Evolutionary conservation across 2,113 vertebrate genomes (phyloP).

Genomic region (Epinephelus moara): DNA sequence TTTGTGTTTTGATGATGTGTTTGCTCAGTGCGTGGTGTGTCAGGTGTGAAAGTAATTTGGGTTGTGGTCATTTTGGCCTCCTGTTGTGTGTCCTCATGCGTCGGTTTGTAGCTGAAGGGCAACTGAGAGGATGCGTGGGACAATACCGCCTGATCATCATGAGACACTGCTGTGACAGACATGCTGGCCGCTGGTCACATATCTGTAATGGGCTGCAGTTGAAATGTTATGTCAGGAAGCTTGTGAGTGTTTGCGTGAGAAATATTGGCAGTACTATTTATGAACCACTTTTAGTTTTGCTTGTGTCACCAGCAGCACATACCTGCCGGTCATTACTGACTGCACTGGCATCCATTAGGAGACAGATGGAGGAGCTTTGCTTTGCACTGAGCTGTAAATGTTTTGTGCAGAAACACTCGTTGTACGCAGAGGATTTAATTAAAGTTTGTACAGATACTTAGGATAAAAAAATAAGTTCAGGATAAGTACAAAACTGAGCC

Average conservation of each 20-base stretch:
- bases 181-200: neutral
- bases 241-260: neutral
- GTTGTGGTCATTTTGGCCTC: constrained; percentile 11
- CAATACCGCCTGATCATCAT: neutral
- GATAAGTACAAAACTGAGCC: too few relatives aligned
- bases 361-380: neutral
- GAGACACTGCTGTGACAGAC: neutral
- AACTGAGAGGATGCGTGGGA: neutral
- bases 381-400: neutral
- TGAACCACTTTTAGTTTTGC: neutral
- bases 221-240: neutral
- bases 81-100: neutral
- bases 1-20: neutral
- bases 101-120: constrained; percentile 25
- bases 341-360: neutral
- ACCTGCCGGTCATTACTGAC: neutral
- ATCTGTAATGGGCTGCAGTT: constrained; percentile 14
- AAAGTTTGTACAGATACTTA: too few relatives aligned
- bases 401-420: neutral
- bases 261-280: neutral
- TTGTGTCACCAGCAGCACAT: neutral
- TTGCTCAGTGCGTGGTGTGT: neutral
- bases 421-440: neutral
- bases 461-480: too few relatives aligned
- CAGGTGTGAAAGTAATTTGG: constrained; percentile 18